phyloP scores from a whole-genome alignment of 2,888 invertebrate species.

The Habroteleia sp. region DNA sequence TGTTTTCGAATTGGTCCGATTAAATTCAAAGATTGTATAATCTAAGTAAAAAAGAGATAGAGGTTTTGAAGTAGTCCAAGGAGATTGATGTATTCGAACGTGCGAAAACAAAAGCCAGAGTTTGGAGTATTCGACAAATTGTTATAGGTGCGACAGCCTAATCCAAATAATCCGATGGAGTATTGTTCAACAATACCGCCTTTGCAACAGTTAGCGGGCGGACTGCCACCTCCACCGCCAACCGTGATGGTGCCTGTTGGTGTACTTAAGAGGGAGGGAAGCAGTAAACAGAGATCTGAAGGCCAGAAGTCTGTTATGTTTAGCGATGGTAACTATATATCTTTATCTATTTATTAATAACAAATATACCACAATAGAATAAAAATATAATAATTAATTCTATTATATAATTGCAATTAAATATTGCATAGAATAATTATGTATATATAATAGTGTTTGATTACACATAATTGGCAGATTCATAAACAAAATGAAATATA shows the following conservation, averaged over 20 bases:
- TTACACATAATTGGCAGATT: no score
- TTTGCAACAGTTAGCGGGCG: constrained; percentile 86
- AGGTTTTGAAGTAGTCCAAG: constrained; percentile 9
- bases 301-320: constrained; percentile 90
- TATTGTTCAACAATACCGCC: constrained; percentile 93
- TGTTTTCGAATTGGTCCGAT: constrained; percentile 5
- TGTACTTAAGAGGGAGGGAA: constrained; percentile 88
- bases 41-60: constrained; percentile 5
- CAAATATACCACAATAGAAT: not conserved
- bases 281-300: constrained; percentile 80
- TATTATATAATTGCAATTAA: no score
- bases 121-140: constrained; percentile 81
- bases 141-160: constrained; percentile 84
- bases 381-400: not conserved
- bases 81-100: constrained; percentile 64
- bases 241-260: constrained; percentile 93
- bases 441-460: no score
- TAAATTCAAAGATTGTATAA: constrained; percentile 4
- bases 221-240: constrained; percentile 82
- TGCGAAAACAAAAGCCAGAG: constrained; percentile 66
- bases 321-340: constrained; percentile 85
- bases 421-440: no score
- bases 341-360: not conserved
- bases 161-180: constrained; percentile 93
- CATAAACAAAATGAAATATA: no score